Evolutionary conservation across 2,888 invertebrate species (phyloP).

Genomic region (Tineola bisselliella): DNA sequence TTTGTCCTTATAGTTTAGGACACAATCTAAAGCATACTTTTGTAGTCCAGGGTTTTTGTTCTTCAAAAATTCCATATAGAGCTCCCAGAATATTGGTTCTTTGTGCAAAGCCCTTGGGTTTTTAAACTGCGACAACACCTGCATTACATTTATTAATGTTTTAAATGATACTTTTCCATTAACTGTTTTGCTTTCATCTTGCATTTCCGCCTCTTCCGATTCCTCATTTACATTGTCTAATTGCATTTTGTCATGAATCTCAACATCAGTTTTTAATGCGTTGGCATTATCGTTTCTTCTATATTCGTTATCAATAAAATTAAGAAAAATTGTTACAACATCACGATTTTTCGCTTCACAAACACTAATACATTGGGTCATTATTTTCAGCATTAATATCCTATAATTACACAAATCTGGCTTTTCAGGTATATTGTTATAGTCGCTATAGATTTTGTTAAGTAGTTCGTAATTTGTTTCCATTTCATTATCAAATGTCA

Average conservation of each 20-base stretch:
- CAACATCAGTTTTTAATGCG: conserved; percentile 67
- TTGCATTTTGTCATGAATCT: conserved; percentile 52
- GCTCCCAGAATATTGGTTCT: conserved; percentile 76
- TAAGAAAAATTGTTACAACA: conserved; percentile 80
- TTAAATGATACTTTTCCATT: conserved; percentile 56
- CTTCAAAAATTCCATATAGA: conserved; percentile 83
- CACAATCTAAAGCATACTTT: conserved; percentile 84
- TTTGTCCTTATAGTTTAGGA: conserved; percentile 86
- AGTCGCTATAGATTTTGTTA: conserved; percentile 40
- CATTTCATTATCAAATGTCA: conserved; percentile 44
- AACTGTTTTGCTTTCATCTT: conserved; percentile 36
- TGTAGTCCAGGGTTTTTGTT: conserved; percentile 84
- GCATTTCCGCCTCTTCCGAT: conserved; percentile 40
- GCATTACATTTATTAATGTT: conserved; percentile 73
- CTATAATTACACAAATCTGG: conserved; percentile 81
- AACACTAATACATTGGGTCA: conserved; percentile 77
- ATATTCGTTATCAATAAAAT: conserved; percentile 76
- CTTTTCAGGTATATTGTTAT: conserved; percentile 59
- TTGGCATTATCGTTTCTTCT: conserved; percentile 41
- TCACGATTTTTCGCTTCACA: conserved; percentile 85
- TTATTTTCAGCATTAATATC: conserved; percentile 81
- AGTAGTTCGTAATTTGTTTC: conserved; percentile 35
- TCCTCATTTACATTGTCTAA: conserved; percentile 36
- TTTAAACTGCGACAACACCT: conserved; percentile 80
- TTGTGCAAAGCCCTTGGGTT: conserved; percentile 83